phyloP scores from a whole-genome alignment of 2,113 vertebrate genomes.

The Procavia capensis region DNA sequence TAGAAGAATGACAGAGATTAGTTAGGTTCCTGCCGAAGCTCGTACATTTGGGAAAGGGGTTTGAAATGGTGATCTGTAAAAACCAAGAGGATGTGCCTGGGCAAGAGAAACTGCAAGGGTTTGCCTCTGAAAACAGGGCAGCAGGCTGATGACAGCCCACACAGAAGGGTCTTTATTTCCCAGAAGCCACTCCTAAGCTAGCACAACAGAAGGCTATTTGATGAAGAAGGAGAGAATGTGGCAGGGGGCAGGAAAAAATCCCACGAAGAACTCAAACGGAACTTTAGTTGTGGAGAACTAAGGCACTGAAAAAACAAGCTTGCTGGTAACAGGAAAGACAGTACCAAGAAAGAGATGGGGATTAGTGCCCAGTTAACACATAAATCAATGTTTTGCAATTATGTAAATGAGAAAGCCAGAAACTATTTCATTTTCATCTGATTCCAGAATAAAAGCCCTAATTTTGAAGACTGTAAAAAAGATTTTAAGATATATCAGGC shows the following conservation, averaged over 20 bases:
- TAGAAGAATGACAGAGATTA: not conserved
- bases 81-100: not conserved
- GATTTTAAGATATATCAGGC: constrained; percentile 72
- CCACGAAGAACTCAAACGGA: constrained; percentile 73
- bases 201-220: constrained; percentile 71
- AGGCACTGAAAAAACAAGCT: constrained; percentile 78
- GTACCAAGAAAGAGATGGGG: constrained; percentile 71
- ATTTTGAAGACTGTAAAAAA: constrained; percentile 78
- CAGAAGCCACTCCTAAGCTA: constrained; percentile 52
- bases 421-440: constrained; percentile 71
- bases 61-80: not conserved
- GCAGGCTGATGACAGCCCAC: not conserved
- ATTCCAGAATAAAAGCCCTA: constrained; percentile 76
- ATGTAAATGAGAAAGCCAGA: constrained; percentile 69
- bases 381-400: constrained; percentile 79
- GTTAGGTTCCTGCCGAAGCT: not conserved
- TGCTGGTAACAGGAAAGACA: constrained; percentile 66
- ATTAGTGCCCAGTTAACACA: constrained; percentile 69
- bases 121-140: constrained; percentile 43
- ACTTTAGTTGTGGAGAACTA: constrained; percentile 79
- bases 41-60: not conserved
- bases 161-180: constrained; percentile 72
- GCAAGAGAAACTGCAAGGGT: constrained; percentile 22
- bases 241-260: constrained; percentile 51
- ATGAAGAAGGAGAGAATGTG: constrained; percentile 72